These are phyloP conservation scores for Campoplex nolae DNA, from an alignment of 2,888 invertebrate species.

Conservation along the genomic window DNA sequence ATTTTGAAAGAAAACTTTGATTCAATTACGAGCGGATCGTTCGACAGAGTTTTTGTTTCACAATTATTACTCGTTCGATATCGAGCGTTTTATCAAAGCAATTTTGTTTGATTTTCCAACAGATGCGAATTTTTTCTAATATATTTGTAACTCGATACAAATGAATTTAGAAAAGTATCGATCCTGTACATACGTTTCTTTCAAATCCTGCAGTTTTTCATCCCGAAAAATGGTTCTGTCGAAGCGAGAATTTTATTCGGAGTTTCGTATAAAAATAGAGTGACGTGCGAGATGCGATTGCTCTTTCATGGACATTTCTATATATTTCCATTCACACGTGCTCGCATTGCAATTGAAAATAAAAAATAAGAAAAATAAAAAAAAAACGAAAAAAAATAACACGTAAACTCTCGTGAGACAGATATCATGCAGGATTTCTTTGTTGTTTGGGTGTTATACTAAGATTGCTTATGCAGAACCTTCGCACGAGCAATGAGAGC, in stretches of 20 bases:
- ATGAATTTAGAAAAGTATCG: background rate
- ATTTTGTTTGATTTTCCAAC: background rate
- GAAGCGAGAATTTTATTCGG: background rate
- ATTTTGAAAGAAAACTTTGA: background rate
- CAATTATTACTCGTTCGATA: background rate
- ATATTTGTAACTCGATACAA: background rate
- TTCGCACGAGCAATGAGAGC: slow-evolving; percentile 82
- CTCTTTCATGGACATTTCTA: slow-evolving; percentile 39
- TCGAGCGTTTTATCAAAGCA: background rate
- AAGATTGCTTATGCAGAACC: slow-evolving; percentile 74
- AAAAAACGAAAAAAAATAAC: slow-evolving; percentile 20
- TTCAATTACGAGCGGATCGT: background rate
- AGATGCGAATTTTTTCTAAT: background rate
- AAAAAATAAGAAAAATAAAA: background rate
- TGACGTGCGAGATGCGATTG: background rate
- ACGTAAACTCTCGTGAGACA: slow-evolving; percentile 8
- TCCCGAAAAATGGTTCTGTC: background rate
- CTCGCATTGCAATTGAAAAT: background rate
- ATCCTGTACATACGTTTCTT: background rate
- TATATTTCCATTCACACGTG: background rate
- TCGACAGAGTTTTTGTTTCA: background rate
- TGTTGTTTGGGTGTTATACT: slow-evolving; percentile 51
- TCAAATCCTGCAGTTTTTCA: background rate
- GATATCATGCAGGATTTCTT: slow-evolving; percentile 56
- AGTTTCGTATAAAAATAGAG: background rate